phyloP scores from a whole-genome alignment of 2,797 vertebrate genomes.

The Eutrigla gurnardus region DNA sequence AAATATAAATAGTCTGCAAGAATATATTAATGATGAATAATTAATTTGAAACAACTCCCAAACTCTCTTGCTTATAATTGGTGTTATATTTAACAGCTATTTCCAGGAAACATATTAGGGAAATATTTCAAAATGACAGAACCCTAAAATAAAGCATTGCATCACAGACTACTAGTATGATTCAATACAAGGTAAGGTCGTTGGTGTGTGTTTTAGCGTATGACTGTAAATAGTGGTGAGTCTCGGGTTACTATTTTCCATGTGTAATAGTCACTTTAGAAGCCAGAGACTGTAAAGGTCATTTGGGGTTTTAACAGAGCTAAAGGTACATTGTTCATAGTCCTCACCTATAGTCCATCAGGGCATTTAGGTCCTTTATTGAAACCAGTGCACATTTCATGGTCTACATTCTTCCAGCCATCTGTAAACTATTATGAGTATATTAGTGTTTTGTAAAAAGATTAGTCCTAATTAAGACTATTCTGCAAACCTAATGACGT shows the following conservation, averaged over 20 bases:
- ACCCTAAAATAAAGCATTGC: neutral
- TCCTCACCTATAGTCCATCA: neutral
- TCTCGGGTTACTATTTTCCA: neutral
- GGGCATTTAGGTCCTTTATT: neutral
- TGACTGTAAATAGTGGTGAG: neutral
- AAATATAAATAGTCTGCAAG: neutral
- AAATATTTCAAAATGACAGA: neutral
- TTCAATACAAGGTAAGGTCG: neutral
- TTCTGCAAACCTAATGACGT: conserved; percentile 5
- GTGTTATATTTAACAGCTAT: neutral
- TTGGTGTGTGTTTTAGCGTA: neutral
- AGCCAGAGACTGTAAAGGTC: neutral
- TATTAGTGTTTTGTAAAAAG: neutral
- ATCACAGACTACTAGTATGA: neutral
- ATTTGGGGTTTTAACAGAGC: neutral
- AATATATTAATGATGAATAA: neutral
- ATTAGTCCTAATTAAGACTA: neutral
- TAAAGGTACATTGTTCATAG: neutral
- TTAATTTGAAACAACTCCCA: neutral
- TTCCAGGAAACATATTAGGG: neutral
- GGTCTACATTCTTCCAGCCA: neutral
- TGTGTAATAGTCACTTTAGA: neutral
- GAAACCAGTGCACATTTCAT: neutral
- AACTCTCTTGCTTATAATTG: neutral
- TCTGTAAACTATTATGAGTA: neutral